Percentiles rank a stretch among this genome's conserved stretches.
These are phyloP conservation scores for Leptonema lineaticorne DNA, from an alignment of 1,140 invertebrate species.

Conservation along the genomic window DNA sequence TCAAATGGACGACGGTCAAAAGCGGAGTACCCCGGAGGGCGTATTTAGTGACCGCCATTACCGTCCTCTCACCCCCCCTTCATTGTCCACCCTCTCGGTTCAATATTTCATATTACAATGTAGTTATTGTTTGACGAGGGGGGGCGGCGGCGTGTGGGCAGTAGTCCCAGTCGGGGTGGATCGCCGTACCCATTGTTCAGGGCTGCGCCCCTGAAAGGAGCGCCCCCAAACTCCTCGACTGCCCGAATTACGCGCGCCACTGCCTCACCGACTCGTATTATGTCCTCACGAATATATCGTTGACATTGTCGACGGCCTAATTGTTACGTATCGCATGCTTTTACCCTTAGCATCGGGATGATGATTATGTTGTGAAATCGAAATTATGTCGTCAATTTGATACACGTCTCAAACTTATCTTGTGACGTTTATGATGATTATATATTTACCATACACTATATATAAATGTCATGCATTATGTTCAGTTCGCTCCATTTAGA, in stretches of 20 bases:
- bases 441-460: no score
- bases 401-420: no score
- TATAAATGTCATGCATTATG: no score
- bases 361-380: no score
- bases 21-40: conserved; percentile 37
- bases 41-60: conserved; percentile 41
- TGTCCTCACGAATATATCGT: conserved; percentile 26
- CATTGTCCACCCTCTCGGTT: conserved; percentile 26
- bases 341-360: neutral
- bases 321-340: conserved; percentile 19
- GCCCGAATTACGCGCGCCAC: conserved; percentile 37
- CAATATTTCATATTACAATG: conserved; percentile 43
- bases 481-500: no score
- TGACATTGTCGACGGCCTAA: conserved; percentile 24
- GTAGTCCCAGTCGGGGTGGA: no score
- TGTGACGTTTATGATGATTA: no score
- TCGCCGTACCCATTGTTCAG: conserved; percentile 38
- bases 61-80: conserved; percentile 33
- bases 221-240: no score
- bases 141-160: no score
- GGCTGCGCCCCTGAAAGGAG: conserved; percentile 25
- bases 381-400: no score
- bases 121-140: conserved; percentile 42
- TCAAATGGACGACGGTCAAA: conserved; percentile 27
- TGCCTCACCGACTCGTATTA: conserved; percentile 33